These are phyloP conservation scores for Opisthocomus hoazin DNA, from an alignment of 2,113 vertebrate genomes.

Conservation along the genomic window DNA sequence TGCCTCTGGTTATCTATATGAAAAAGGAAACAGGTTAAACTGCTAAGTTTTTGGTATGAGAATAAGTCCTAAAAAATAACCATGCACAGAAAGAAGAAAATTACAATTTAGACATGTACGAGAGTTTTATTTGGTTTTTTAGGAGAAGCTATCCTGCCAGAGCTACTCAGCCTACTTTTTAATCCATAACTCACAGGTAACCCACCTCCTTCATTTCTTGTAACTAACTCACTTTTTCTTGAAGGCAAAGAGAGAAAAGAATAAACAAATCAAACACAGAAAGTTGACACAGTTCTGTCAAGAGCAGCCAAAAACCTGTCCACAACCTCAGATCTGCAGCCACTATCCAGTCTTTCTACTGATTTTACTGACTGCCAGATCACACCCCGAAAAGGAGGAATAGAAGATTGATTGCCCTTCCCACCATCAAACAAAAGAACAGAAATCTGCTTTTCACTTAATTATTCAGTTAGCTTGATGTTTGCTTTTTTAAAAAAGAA, in stretches of 20 bases:
- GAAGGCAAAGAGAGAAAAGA: neutral
- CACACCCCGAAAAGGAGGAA: neutral
- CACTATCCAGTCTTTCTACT: neutral
- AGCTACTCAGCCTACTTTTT: neutral
- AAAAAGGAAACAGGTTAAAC: neutral
- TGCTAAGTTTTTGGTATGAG: rapidly evolving
- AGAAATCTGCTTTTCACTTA: neutral
- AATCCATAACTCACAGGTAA: neutral
- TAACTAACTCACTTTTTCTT: neutral
- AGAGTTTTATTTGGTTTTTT: neutral
- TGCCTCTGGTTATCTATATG: neutral
- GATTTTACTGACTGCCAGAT: neutral
- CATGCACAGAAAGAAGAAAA: neutral
- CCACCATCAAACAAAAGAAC: neutral
- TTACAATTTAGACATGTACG: neutral
- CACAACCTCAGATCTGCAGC: neutral
- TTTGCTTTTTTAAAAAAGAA: neutral
- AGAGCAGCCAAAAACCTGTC: neutral
- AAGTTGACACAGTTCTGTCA: neutral
- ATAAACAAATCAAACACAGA: neutral
- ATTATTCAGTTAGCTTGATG: neutral
- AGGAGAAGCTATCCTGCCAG: neutral
- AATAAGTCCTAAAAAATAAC: neutral
- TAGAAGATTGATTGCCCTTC: neutral
- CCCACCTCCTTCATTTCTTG: neutral